phyloP scores from a whole-genome alignment of 2,888 invertebrate species.

The Julus scandinavius region DNA sequence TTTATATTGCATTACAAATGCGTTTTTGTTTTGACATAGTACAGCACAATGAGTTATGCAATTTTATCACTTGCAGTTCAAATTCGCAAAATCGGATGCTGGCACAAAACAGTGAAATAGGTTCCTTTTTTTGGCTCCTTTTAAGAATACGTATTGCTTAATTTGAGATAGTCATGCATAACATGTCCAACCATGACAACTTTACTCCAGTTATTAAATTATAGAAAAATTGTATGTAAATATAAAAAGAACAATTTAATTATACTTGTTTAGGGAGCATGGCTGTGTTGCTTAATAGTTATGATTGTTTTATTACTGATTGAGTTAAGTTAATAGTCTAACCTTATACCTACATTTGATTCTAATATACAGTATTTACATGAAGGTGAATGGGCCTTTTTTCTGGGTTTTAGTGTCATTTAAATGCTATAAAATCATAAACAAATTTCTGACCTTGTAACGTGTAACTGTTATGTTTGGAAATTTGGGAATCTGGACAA shows the following conservation, averaged over 20 bases:
- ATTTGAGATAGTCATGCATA: background rate
- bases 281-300: background rate
- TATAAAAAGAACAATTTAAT: no score
- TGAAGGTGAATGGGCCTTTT: background rate
- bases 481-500: background rate
- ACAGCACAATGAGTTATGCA: background rate
- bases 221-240: no score
- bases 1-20: background rate
- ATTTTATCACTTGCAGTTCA: background rate
- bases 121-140: background rate
- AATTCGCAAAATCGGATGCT: no score
- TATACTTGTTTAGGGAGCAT: no score
- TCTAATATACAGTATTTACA: slow-evolving; percentile 34
- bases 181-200: background rate
- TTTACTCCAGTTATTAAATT: background rate
- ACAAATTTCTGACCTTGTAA: background rate
- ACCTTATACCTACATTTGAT: slow-evolving; percentile 28
- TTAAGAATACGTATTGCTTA: no score
- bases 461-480: background rate
- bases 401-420: no score
- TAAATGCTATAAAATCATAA: background rate
- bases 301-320: no score
- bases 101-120: background rate
- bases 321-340: background rate
- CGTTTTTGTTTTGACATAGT: background rate